Percentiles rank a stretch among this genome's conserved stretches.
These are phyloP conservation scores for Aphelocoma californica DNA, from an alignment of 2,797 vertebrate genomes.

Conservation along the genomic window DNA sequence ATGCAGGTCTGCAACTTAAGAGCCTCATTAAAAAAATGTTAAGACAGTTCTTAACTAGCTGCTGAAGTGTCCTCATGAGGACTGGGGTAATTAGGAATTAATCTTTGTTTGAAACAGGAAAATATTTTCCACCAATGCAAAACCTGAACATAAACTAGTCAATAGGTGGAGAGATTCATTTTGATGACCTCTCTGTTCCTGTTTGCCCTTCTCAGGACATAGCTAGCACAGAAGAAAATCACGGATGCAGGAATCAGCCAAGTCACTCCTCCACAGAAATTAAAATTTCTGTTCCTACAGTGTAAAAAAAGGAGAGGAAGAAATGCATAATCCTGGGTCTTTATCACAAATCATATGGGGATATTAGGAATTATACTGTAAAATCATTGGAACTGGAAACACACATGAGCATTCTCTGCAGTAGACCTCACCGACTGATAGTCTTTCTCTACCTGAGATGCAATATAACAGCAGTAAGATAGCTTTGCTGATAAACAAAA, in stretches of 20 bases:
- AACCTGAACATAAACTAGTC: conserved; percentile 28
- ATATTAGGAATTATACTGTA: not conserved
- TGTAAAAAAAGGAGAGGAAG: not conserved
- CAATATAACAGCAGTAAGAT: not conserved
- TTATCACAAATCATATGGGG: not conserved
- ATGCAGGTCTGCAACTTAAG: not conserved
- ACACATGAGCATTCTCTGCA: not conserved
- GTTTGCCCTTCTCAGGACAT: conserved; percentile 14
- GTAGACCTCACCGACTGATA: not conserved
- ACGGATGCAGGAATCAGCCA: not conserved
- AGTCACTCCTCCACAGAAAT: not conserved
- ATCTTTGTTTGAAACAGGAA: conserved; percentile 60
- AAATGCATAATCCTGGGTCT: not conserved
- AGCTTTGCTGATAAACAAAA: not conserved
- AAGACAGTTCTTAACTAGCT: conserved; percentile 32
- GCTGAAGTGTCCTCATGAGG: not conserved
- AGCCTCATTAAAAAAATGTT: conserved; percentile 21
- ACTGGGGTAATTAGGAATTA: conserved; percentile 43
- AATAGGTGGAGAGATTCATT: conserved; percentile 26
- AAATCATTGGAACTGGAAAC: not conserved
- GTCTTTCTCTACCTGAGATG: not conserved
- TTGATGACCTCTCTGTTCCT: conserved; percentile 12
- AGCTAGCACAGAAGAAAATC: conserved; percentile 11
- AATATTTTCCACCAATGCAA: conserved; percentile 27
- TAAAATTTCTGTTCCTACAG: not conserved